Evolutionary conservation across 2,113 vertebrate species (phyloP).

Genomic region (Podarcis raffonei): DNA sequence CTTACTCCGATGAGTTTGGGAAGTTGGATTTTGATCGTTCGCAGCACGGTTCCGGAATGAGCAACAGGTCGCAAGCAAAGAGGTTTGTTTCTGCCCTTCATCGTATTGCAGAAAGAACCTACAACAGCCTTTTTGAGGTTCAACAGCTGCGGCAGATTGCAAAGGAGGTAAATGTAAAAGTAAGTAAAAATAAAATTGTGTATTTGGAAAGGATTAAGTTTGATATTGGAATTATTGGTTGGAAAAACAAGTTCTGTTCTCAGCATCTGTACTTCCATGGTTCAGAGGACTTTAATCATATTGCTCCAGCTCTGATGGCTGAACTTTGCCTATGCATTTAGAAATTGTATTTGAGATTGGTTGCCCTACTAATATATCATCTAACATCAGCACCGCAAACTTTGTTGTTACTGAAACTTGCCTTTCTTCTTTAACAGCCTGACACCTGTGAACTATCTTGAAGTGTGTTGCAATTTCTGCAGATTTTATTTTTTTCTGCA

Average conservation of each 20-base stretch:
- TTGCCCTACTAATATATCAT: background rate
- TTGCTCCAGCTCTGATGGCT: background rate
- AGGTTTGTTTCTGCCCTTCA: slow-evolving; percentile 88
- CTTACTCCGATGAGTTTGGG: slow-evolving; percentile 93
- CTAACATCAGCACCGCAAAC: background rate
- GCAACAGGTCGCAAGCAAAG: slow-evolving; percentile 89
- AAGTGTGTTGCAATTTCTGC: background rate
- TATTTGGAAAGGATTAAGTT: background rate
- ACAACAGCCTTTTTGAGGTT: slow-evolving; percentile 88
- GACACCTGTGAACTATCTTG: no score
- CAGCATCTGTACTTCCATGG: accelerated
- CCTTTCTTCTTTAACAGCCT: background rate
- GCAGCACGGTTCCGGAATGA: slow-evolving; percentile 97
- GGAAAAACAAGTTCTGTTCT: background rate
- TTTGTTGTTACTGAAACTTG: background rate
- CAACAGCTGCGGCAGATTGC: slow-evolving; percentile 87
- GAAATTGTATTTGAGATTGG: background rate
- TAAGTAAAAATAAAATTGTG: slow-evolving; percentile 49
- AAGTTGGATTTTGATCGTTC: slow-evolving; percentile 95
- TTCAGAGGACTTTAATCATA: accelerated
- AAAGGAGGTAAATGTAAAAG: slow-evolving; percentile 84
- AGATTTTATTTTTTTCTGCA: background rate
- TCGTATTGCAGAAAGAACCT: slow-evolving; percentile 85
- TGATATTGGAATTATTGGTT: background rate
- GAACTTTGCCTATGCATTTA: background rate